Base-by-base conservation (phyloP, 2,888 invertebrate species). In the Epinotia demarniana region DNA sequence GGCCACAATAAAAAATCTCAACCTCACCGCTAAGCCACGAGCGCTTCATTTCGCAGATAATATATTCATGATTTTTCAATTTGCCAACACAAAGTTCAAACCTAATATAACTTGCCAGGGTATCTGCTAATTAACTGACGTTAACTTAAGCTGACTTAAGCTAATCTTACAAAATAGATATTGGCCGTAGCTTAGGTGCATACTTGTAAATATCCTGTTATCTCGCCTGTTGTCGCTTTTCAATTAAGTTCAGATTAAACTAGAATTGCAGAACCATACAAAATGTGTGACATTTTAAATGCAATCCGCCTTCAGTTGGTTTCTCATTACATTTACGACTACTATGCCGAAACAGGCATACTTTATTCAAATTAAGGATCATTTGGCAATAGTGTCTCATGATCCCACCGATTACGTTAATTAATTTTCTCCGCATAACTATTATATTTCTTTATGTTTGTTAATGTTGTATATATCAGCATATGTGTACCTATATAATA, bases 201-300 rank as follows among this genome's bases (percentile, higher is more conserved):
- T 46, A 60, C 69, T 69, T 46, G 69, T 69, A 60, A 75, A 75
- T 63, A 72, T 64, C 57, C 57, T 58, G 72, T 33, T 70, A 60
- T 75, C 75, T 66, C 23, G 68, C 39, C 43, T 55, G 57, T 75
- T 66, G 75, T 71, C 75, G 64, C 70, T 74, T 74, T 75, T 75
- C 75, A 75, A 75, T 75, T 75, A 75, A 70, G 64, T 64, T 60
- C 53, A 27, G 70, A 60, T 75, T 71, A 66, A 69, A 70, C 64
- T 46, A 57, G 62, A 60, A 70, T 70, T 70, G 70, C 61, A 23
- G 43, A 46, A 39, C 58, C 63, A 49, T 58, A 58, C 58, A 27
- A 75, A 58, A 75, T 53, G 70, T 75, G 60, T 71, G 53, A 75
- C 70, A 63, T 58, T 49, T 33, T 74, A 57, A 60, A 73, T 66